Percentiles rank a stretch among this genome's conserved stretches.
phyloP scores from a whole-genome alignment of 2,113 vertebrate genomes.

The Microtus oregoni region DNA sequence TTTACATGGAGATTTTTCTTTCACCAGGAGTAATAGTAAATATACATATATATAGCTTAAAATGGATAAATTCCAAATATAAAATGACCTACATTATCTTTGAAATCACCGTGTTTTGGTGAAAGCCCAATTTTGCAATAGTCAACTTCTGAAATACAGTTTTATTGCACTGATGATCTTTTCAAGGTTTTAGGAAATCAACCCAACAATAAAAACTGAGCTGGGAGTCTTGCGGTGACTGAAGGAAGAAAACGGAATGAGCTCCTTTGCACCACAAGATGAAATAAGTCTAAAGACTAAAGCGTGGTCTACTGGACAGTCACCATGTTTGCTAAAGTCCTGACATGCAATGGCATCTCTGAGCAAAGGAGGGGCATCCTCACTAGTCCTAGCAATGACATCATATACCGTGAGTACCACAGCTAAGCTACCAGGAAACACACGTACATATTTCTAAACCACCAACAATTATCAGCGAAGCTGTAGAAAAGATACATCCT shows the following conservation, averaged over 20 bases:
- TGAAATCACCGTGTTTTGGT: conserved; percentile 59
- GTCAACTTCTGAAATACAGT: conserved; percentile 63
- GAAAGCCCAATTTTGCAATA: conserved; percentile 71
- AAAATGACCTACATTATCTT: conserved; percentile 62
- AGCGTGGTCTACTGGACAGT: background rate
- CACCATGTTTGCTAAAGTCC: background rate
- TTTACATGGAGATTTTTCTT: conserved; percentile 60
- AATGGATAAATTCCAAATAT: conserved; percentile 62
- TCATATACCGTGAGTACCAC: background rate
- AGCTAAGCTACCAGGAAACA: background rate
- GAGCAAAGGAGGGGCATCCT: background rate
- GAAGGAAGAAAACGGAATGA: background rate
- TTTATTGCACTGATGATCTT: conserved; percentile 60
- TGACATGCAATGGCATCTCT: background rate
- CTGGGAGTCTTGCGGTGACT: background rate
- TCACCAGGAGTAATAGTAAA: conserved; percentile 32
- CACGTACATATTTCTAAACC: conserved; percentile 23
- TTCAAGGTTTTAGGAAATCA: conserved; percentile 51
- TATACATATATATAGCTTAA: background rate
- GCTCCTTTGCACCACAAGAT: conserved; percentile 41
- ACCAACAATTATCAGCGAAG: conserved; percentile 14
- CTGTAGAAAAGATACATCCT: conserved; percentile 30
- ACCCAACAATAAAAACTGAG: conserved; percentile 42
- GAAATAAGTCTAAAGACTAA: conserved; percentile 49
- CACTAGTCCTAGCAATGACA: conserved; percentile 50